Percentiles rank a stretch among this genome's conserved stretches.
Conservation (phyloP, 1,140 invertebrate genomes). For the Drosophila carrolli region DNA sequence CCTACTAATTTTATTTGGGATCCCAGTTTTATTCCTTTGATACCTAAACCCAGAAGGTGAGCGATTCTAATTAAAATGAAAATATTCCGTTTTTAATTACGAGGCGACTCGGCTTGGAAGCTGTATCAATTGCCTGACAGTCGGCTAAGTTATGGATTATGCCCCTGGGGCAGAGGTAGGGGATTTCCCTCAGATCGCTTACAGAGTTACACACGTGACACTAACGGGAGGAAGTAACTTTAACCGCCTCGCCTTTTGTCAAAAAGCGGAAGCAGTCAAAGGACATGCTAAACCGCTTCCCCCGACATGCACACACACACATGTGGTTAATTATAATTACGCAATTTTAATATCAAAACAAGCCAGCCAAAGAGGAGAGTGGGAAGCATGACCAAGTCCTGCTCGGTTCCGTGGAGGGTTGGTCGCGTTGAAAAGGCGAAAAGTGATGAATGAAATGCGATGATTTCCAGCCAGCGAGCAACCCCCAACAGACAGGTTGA, state of each 20-base stretch:
- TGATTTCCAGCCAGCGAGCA: constrained; percentile 74
- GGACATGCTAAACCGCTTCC: constrained; percentile 63
- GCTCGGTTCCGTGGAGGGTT: constrained; percentile 55
- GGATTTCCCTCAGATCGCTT: constrained; percentile 74
- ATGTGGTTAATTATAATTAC: constrained; percentile 84
- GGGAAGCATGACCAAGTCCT: constrained; percentile 54
- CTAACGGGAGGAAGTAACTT: constrained; percentile 41
- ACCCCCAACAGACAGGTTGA: constrained; percentile 49
- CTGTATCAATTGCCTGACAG: constrained; percentile 81
- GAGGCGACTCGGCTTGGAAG: constrained; percentile 39
- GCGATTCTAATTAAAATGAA: constrained; percentile 37
- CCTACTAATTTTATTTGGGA: neutral
- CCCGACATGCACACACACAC: constrained; percentile 40
- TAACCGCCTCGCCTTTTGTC: constrained; percentile 21
- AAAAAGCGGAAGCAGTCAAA: constrained; percentile 63
- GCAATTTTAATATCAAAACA: constrained; percentile 84
- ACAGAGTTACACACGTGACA: constrained; percentile 60
- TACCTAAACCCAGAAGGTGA: neutral
- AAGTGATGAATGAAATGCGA: constrained; percentile 84
- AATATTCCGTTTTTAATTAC: constrained; percentile 35
- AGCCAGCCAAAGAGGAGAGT: constrained; percentile 26
- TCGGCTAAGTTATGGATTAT: constrained; percentile 81
- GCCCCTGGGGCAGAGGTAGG: constrained; percentile 67
- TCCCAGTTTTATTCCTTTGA: neutral
- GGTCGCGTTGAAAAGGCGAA: constrained; percentile 75